These are phyloP conservation scores for Metellina segmentata DNA, from an alignment of 2,888 invertebrate species.

Conservation along the genomic window DNA sequence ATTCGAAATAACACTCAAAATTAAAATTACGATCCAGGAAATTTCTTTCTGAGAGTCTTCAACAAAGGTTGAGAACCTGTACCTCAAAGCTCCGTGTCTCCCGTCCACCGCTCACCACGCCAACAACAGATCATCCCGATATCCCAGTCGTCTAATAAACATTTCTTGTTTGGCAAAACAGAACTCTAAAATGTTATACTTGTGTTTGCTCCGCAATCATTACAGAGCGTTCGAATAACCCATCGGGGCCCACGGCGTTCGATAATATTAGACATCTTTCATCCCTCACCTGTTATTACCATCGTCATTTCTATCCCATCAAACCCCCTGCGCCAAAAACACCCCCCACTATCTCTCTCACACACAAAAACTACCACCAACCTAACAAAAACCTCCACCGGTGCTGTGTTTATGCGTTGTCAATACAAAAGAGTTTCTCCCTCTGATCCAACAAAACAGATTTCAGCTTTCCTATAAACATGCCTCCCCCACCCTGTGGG, in stretches of 20 bases:
- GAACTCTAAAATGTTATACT: constrained; percentile 13
- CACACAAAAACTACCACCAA: constrained; percentile 14
- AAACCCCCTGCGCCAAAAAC: neutral
- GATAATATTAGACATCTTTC: constrained; percentile 51
- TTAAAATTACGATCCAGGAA: too few relatives aligned
- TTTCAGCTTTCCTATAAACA: constrained; percentile 32
- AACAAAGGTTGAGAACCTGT: too few relatives aligned
- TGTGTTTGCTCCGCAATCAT: constrained; percentile 51
- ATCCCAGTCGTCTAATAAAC: neutral
- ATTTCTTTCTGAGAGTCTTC: too few relatives aligned
- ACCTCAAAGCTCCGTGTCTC: too few relatives aligned
- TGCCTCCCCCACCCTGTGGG: neutral
- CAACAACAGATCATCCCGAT: neutral
- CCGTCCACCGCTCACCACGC: neutral
- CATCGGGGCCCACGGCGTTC: constrained; percentile 12
- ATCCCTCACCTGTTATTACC: constrained; percentile 55
- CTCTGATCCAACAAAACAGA: constrained; percentile 2
- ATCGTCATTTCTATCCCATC: constrained; percentile 56
- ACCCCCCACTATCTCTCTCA: constrained; percentile 1
- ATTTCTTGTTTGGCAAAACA: constrained; percentile 26
- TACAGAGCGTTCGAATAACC: constrained; percentile 9
- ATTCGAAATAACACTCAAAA: too few relatives aligned
- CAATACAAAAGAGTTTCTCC: constrained; percentile 34
- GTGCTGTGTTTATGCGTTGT: constrained; percentile 8
- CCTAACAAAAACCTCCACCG: neutral